Evolutionary conservation across 2,113 vertebrate genomes (phyloP), one percentile per base, ranked within the genome.

Genomic region (Fulica atra): DNA sequence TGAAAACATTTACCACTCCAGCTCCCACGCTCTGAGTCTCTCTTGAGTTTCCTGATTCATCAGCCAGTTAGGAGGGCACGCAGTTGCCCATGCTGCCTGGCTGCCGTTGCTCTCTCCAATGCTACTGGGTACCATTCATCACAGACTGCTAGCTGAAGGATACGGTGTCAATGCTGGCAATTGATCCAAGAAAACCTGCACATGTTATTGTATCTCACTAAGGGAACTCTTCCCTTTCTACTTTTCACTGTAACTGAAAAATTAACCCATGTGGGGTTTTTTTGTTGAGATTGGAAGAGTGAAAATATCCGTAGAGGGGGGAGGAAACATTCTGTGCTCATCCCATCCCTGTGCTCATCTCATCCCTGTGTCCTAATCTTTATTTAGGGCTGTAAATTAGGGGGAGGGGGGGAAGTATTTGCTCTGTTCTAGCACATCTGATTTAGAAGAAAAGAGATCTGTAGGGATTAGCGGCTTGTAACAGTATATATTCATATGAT

Each of bases 101-200:
- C 80, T 92, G 89, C 94, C 46, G 24, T 17, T 83, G 59, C 93
- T 95, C 92, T 86, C 72, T 76, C 18, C 72, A 33, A 5, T 74
- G 91, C 93, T 95, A 81, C 96, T 79, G 97, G 95, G 97, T 85
- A 46, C 97, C 64, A 95, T 98, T 96, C 33, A 83, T 98, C 97
- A 97, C 89, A 94, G 92, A 9, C 93, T 82, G 78, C 86, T 84
- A 50, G 94, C 64, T 94, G 95, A 96, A 92, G 87, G 96, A 88
- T 83, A 23, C 7, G 7, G 42, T 84, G 70, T 96, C 87, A 76
- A 95, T 92, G 86, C 82, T 51, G 81, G 89, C 93, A 94, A 94
- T 95, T 83, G 94, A 96, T 96, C 59, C 95, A 93, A 89, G 81
- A 54, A 95, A 95, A 90, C 85, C 77, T 94, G 94, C 80, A 68